A percentile compares a stretch with the other conserved stretches of the same genome.
Conservation (phyloP, 2,888 invertebrate species). For the Mycalesis mineus region DNA sequence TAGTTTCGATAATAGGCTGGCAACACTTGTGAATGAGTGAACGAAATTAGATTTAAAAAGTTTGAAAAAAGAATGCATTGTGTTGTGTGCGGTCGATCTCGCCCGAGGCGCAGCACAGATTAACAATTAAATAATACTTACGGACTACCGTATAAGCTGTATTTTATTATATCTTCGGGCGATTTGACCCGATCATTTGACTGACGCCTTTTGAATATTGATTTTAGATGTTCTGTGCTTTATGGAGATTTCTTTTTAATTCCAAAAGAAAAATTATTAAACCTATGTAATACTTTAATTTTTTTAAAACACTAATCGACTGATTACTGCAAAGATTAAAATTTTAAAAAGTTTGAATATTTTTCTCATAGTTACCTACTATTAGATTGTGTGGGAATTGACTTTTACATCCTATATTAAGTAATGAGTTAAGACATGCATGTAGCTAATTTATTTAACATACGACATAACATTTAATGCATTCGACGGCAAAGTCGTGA, state of each 20-base stretch:
- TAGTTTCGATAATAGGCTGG: conserved; percentile 8
- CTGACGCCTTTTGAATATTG: conserved; percentile 49
- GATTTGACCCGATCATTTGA: conserved; percentile 67
- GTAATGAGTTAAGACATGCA: conserved; percentile 40
- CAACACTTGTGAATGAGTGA: conserved; percentile 15
- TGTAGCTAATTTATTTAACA: conserved; percentile 59
- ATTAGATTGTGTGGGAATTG: conserved; percentile 14
- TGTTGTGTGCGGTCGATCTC: conserved; percentile 41
- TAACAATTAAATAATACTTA: conserved; percentile 76
- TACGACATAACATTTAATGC: conserved; percentile 59
- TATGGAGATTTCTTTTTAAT: conserved; percentile 2
- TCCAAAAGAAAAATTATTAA: background rate
- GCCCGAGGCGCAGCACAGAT: conserved; percentile 59
- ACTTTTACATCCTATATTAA: conserved; percentile 26
- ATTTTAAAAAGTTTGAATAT: background rate
- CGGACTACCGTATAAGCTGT: conserved; percentile 69
- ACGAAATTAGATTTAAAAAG: conserved; percentile 28
- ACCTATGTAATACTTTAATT: too few relatives aligned
- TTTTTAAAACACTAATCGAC: too few relatives aligned
- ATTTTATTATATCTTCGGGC: conserved; percentile 68
- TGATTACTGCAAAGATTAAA: background rate
- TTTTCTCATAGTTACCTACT: background rate
- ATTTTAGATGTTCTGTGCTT: conserved; percentile 1
- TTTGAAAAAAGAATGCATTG: conserved; percentile 31
- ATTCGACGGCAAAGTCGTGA: conserved; percentile 61